Percentiles rank a stretch among this genome's conserved stretches.
phyloP scores from a whole-genome alignment of 2,113 vertebrate species.

The Oryzias celebensis region DNA sequence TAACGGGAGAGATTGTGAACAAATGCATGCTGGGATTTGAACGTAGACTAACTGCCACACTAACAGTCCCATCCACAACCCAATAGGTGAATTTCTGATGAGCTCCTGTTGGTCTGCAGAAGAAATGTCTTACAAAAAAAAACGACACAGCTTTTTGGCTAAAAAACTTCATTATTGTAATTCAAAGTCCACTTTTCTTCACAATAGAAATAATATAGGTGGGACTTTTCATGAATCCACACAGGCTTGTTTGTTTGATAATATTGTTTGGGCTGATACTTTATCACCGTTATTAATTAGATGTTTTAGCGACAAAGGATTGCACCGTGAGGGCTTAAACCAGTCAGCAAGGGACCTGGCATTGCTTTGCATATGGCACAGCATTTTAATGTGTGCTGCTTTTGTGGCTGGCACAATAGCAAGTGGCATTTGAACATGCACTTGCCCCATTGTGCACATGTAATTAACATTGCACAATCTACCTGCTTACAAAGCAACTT shows the following conservation, averaged over 20 bases:
- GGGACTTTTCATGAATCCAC: slow-evolving; percentile 45
- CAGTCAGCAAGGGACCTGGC: slow-evolving; percentile 4
- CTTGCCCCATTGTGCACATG: slow-evolving; percentile 34
- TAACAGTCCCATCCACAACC: too few species aligned
- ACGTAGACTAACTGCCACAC: too few species aligned
- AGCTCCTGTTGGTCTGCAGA: too few species aligned
- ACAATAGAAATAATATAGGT: slow-evolving; percentile 15
- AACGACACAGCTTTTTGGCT: too few species aligned
- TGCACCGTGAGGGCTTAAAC: slow-evolving; percentile 20
- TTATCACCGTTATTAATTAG: slow-evolving; percentile 58
- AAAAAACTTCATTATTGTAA: too few species aligned
- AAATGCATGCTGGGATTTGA: too few species aligned
- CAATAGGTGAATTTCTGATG: too few species aligned
- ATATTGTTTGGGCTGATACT: slow-evolving; percentile 57
- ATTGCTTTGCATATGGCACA: slow-evolving; percentile 39
- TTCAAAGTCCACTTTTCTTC: too few species aligned
- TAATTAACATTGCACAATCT: slow-evolving; percentile 78
- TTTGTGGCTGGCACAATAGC: slow-evolving; percentile 51
- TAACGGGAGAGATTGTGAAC: too few species aligned
- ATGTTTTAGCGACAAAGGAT: slow-evolving; percentile 51
- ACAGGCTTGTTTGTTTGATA: slow-evolving; percentile 39
- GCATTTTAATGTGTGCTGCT: slow-evolving; percentile 23
- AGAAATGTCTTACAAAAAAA: too few species aligned
- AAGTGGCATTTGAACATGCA: slow-evolving; percentile 69
- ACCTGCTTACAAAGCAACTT: slow-evolving; percentile 78